A percentile compares a stretch with the other conserved stretches of the same genome.
Evolutionary conservation across 2,797 vertebrate species (phyloP).

Genomic region (Eremophila alpestris): DNA sequence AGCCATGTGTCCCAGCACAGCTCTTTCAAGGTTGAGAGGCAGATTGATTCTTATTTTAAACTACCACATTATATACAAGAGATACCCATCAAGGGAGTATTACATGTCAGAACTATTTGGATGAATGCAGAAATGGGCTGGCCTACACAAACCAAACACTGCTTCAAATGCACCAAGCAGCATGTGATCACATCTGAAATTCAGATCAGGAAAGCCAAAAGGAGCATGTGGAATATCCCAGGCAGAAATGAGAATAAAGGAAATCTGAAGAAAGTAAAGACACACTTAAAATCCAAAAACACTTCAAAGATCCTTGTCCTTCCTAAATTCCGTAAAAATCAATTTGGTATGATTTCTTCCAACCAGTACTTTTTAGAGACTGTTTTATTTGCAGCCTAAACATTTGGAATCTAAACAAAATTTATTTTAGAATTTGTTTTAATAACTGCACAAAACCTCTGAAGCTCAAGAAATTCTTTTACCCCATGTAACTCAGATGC

Average conservation of each 20-base stretch:
- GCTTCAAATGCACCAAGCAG: not conserved
- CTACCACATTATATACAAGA: not conserved
- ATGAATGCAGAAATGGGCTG: not conserved
- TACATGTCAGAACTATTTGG: not conserved
- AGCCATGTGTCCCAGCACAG: not conserved
- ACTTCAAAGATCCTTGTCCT: not conserved
- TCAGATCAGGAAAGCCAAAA: not conserved
- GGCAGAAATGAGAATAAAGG: not conserved
- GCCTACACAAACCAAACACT: not conserved
- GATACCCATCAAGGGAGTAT: not conserved
- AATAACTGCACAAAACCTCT: not conserved
- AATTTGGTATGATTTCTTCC: not conserved
- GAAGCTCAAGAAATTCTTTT: not conserved
- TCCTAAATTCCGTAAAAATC: not conserved
- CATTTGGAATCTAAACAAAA: not conserved
- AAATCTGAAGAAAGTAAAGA: not conserved
- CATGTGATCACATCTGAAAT: not conserved
- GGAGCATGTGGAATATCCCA: not conserved
- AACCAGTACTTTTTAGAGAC: rapidly evolving
- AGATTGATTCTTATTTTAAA: not conserved
- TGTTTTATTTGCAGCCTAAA: not conserved
- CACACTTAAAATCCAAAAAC: not conserved
- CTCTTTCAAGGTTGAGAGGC: not conserved
- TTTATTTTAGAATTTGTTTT: not conserved
- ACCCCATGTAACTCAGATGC: not conserved